These are phyloP conservation scores for Urocyon cinereoargenteus DNA, from an alignment of 2,797 vertebrate genomes.

Conservation along the genomic window DNA sequence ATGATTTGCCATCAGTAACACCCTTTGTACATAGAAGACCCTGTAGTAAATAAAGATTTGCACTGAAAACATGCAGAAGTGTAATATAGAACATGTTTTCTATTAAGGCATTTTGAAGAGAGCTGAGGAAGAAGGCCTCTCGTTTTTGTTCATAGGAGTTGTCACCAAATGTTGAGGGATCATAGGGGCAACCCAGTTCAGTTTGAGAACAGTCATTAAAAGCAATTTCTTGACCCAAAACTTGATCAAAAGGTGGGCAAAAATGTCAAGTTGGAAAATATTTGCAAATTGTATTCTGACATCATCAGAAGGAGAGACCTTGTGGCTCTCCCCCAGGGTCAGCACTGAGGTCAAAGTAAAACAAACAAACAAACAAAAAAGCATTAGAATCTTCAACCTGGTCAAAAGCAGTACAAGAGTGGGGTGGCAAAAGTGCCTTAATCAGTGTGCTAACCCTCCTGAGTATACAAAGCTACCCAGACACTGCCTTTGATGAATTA, in stretches of 20 bases:
- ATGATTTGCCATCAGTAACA: constrained; percentile 19
- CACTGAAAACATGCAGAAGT: constrained; percentile 37
- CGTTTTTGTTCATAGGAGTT: constrained; percentile 51
- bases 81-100: constrained; percentile 65
- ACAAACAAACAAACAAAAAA: too few species aligned
- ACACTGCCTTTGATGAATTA: neutral
- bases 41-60: constrained; percentile 61
- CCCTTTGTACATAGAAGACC: constrained; percentile 37
- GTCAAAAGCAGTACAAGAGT: neutral
- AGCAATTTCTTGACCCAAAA: neutral
- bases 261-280: constrained; percentile 18
- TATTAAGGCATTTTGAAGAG: constrained; percentile 64
- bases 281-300: constrained; percentile 19
- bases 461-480: neutral
- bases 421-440: neutral
- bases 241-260: neutral
- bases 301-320: neutral
- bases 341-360: neutral
- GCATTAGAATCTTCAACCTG: neutral
- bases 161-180: constrained; percentile 1
- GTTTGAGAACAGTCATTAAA: neutral
- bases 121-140: constrained; percentile 29
- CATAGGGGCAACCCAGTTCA: neutral
- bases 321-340: neutral
- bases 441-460: neutral